These are phyloP conservation scores for Octonoba sinensis DNA, from an alignment of 2,888 invertebrate species.

Conservation along the genomic window DNA sequence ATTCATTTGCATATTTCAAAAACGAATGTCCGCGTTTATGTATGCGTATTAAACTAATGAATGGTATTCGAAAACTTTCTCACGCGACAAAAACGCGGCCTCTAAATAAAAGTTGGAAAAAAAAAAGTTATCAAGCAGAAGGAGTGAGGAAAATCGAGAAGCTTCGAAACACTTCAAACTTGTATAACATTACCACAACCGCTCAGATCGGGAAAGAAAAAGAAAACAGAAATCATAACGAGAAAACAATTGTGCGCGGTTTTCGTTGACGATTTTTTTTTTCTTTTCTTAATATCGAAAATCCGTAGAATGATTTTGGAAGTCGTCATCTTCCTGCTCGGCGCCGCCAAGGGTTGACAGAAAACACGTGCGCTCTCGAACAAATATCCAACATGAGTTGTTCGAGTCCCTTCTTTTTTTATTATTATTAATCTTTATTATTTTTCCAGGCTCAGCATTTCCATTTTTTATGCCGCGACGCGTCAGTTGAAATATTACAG, in stretches of 20 bases:
- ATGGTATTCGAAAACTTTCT: too few species aligned
- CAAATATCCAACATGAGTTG: slow-evolving; percentile 49
- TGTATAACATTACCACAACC: not conserved
- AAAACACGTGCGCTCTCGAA: slow-evolving; percentile 47
- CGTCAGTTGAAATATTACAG: slow-evolving; percentile 55
- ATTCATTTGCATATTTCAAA: too few species aligned
- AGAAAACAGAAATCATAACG: slow-evolving; percentile 3
- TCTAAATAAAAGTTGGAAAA: too few species aligned
- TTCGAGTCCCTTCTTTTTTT: slow-evolving; percentile 25
- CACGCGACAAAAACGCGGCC: too few species aligned
- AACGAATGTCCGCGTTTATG: too few species aligned
- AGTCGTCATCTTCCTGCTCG: not conserved
- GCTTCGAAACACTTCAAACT: not conserved
- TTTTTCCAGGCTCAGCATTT: slow-evolving; percentile 32
- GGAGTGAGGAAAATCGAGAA: not conserved
- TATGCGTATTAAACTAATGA: too few species aligned
- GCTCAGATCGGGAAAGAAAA: not conserved
- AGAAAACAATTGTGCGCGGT: not conserved
- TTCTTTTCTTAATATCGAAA: too few species aligned
- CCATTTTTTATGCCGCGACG: slow-evolving; percentile 18
- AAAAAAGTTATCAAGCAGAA: too few species aligned
- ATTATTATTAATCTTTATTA: slow-evolving; percentile 46
- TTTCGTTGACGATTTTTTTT: too few species aligned
- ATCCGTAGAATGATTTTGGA: too few species aligned
- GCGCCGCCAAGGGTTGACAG: slow-evolving; percentile 46